Percentiles rank a stretch among this genome's conserved stretches.
phyloP scores from a whole-genome alignment of 2,797 vertebrate species.

The Taenioides sp. region DNA sequence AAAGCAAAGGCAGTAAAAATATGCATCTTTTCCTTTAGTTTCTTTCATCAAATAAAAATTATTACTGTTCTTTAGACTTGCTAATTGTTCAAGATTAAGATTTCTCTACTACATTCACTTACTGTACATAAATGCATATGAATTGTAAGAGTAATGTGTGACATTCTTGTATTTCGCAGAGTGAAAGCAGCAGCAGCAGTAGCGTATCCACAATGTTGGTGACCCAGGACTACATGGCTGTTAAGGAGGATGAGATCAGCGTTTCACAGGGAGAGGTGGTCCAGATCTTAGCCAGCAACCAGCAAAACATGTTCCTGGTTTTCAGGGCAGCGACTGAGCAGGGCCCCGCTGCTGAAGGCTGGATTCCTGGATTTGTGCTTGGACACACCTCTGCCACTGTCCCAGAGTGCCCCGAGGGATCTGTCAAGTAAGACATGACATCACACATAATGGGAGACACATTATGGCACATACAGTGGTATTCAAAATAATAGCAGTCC shows the following conservation, averaged over 20 bases:
- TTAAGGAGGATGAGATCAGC: slow-evolving; percentile 99
- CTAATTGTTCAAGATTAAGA: neutral
- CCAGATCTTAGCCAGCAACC: slow-evolving; percentile 99
- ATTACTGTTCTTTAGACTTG: slow-evolving; percentile 6
- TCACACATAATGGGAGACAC: neutral
- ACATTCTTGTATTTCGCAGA: slow-evolving; percentile 72
- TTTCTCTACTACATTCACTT: neutral
- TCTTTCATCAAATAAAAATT: slow-evolving; percentile 22
- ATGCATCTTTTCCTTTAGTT: slow-evolving; percentile 24
- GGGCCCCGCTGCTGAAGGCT: slow-evolving; percentile 98
- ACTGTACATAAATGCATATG: neutral
- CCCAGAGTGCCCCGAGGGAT: slow-evolving; percentile 90
- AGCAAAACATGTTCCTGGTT: slow-evolving; percentile 99
- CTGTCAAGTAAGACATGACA: slow-evolving; percentile 87
- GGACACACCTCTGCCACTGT: slow-evolving; percentile 93
- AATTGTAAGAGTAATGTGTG: neutral
- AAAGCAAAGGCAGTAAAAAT: slow-evolving; percentile 45
- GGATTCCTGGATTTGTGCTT: slow-evolving; percentile 98
- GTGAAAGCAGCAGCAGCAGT: slow-evolving; percentile 99
- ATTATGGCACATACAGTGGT: too few species aligned
- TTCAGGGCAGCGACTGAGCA: slow-evolving; percentile 97
- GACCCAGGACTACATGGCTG: slow-evolving; percentile 99
- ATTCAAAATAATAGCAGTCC: too few species aligned
- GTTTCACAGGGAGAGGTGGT: slow-evolving; percentile 97
- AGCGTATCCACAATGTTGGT: slow-evolving; percentile 99